These are phyloP conservation scores for Paradisaea rubra DNA, from an alignment of 2,113 vertebrate species.

Conservation along the genomic window DNA sequence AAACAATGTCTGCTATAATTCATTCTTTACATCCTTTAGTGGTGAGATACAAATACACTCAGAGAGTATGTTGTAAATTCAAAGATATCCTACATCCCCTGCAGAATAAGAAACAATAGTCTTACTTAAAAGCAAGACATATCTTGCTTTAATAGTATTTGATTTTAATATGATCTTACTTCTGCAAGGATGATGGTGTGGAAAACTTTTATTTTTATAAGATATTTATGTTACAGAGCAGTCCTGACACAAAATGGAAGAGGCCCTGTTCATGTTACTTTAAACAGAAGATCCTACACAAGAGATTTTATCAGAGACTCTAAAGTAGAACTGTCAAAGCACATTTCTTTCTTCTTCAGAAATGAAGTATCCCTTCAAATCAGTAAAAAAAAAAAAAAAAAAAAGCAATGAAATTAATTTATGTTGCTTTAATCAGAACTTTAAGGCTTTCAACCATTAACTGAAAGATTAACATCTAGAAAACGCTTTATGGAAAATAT, in stretches of 20 bases:
- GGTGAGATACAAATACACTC: background rate
- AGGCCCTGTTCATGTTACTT: background rate
- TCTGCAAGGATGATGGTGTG: background rate
- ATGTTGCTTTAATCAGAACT: background rate
- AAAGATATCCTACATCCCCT: background rate
- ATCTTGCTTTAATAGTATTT: background rate
- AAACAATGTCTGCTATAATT: background rate
- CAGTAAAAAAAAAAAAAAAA: background rate
- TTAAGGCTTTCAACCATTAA: background rate
- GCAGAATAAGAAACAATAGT: background rate
- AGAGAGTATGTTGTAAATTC: background rate
- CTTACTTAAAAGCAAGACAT: background rate
- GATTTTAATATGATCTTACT: background rate
- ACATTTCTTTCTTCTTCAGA: background rate
- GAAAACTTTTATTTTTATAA: background rate
- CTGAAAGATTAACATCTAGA: background rate
- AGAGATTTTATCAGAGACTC: background rate
- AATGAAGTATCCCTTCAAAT: background rate
- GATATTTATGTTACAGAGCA: background rate
- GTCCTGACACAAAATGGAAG: background rate
- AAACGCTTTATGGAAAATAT: background rate
- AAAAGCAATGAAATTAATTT: background rate
- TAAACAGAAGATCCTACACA: background rate
- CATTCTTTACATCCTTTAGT: background rate
- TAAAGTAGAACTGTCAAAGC: background rate